These are phyloP conservation scores for Albula glossodonta DNA, from an alignment of 2,113 vertebrate species.

Conservation along the genomic window DNA sequence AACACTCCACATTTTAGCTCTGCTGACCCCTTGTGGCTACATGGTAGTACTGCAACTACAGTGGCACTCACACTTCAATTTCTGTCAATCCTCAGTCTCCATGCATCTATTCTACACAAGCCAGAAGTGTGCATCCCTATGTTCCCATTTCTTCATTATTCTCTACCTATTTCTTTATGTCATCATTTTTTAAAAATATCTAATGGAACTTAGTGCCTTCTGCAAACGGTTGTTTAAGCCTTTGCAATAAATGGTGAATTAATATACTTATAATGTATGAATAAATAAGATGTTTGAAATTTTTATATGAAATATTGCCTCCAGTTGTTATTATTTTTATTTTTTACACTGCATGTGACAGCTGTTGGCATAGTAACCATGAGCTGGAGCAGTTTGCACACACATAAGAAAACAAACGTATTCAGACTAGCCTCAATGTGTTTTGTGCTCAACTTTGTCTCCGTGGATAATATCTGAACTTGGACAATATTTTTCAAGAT, in stretches of 20 bases:
- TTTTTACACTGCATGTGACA: background rate
- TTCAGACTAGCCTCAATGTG: background rate
- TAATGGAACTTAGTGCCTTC: background rate
- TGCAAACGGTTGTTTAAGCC: background rate
- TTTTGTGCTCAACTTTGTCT: background rate
- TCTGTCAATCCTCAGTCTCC: background rate
- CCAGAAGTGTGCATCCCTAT: slow-evolving; percentile 30
- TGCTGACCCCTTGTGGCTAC: slow-evolving; percentile 20
- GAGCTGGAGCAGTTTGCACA: background rate
- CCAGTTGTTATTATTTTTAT: too few relatives aligned
- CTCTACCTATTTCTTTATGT: background rate
- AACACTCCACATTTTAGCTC: background rate
- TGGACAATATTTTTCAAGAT: background rate
- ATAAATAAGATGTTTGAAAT: slow-evolving; percentile 12
- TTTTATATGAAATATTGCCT: too few relatives aligned
- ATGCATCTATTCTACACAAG: background rate
- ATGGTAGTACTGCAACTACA: background rate
- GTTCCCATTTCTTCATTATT: slow-evolving; percentile 6
- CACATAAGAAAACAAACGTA: background rate
- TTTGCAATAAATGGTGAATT: slow-evolving; percentile 30
- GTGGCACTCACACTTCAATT: background rate
- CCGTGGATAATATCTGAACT: background rate
- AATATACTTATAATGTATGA: slow-evolving; percentile 19
- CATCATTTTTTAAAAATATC: background rate
- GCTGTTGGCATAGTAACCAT: background rate